phyloP scores from a whole-genome alignment of 2,797 vertebrate species.

The Staurois parvus region DNA sequence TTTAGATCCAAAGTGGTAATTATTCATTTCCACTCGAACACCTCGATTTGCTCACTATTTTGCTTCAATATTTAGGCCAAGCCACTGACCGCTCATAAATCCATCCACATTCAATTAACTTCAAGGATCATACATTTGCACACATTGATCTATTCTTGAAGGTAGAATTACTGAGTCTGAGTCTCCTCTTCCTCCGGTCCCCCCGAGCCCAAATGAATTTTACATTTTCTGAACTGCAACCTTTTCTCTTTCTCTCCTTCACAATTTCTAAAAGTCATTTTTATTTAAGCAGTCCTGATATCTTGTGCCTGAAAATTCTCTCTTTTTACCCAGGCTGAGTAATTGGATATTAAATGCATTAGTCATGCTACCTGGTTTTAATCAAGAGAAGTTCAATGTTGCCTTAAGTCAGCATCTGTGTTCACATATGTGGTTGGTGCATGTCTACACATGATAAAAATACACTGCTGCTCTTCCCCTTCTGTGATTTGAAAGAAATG shows the following conservation, averaged over 20 bases:
- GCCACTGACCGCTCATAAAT: constrained; percentile 31
- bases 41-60: constrained; percentile 27
- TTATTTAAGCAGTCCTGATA: constrained; percentile 33
- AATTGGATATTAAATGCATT: constrained; percentile 57
- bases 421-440: constrained; percentile 51
- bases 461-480: background rate
- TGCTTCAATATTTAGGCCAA: constrained; percentile 39
- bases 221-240: background rate
- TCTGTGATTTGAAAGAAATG: too few relatives aligned
- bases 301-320: constrained; percentile 12
- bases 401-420: constrained; percentile 57
- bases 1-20: constrained; percentile 16
- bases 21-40: constrained; percentile 38
- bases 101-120: constrained; percentile 44
- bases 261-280: constrained; percentile 15
- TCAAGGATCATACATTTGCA: constrained; percentile 25
- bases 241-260: constrained; percentile 8
- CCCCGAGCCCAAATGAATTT: constrained; percentile 9
- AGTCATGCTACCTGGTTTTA: constrained; percentile 58
- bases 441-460: constrained; percentile 2
- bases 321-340: constrained; percentile 19
- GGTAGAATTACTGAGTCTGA: constrained; percentile 24
- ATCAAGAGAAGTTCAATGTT: constrained; percentile 55
- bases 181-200: background rate
- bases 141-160: constrained; percentile 46